These are phyloP conservation scores for Hipposideros larvatus DNA, from an alignment of 2,797 vertebrate genomes.

Conservation along the genomic window DNA sequence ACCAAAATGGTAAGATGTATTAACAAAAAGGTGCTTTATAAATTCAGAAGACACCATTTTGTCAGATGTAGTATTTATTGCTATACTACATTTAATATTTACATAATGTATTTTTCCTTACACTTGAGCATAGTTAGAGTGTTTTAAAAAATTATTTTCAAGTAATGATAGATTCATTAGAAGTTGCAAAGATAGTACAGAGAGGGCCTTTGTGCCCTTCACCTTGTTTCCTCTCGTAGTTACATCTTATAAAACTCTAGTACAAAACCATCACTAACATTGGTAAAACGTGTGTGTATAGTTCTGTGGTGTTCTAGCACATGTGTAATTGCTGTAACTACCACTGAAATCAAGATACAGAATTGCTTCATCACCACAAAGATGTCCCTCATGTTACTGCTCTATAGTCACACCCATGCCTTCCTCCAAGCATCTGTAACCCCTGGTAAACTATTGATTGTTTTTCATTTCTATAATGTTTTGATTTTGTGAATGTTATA, in stretches of 20 bases:
- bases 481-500: conserved; percentile 11
- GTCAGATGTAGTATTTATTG: not conserved
- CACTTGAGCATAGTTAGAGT: not conserved
- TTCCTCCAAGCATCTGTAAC: not conserved
- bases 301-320: not conserved
- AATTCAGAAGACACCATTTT: conserved; percentile 31
- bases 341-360: not conserved
- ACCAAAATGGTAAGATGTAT: not conserved
- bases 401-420: not conserved
- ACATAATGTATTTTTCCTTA: conserved; percentile 26
- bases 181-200: not conserved
- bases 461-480: not conserved
- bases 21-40: not conserved
- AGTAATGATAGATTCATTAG: not conserved
- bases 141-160: not conserved
- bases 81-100: not conserved
- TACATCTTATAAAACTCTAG: not conserved
- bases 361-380: not conserved
- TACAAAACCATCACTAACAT: not conserved
- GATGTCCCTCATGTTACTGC: not conserved
- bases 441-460: not conserved
- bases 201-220: not conserved
- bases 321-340: not conserved
- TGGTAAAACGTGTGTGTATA: too few species aligned
- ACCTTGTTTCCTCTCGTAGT: not conserved